phyloP scores from a whole-genome alignment of 2,888 invertebrate species.

The Pedicia rivosa region DNA sequence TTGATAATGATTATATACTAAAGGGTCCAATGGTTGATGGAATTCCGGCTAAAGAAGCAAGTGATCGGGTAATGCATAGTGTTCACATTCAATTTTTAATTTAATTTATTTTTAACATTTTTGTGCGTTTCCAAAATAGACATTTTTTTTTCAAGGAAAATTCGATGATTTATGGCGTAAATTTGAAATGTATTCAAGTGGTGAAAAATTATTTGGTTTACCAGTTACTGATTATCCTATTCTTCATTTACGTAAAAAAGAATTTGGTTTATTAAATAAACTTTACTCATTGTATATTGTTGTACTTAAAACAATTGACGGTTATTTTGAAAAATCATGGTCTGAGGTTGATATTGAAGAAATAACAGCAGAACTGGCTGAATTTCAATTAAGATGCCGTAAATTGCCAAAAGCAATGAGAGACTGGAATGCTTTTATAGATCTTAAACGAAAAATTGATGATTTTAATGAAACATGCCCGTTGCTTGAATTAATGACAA shows the following conservation, averaged over 20 bases:
- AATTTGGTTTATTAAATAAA: constrained; percentile 69
- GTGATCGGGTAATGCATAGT: constrained; percentile 43
- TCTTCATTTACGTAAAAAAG: constrained; percentile 61
- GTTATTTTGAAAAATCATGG: constrained; percentile 77
- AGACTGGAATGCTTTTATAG: constrained; percentile 76
- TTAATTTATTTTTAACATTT: constrained; percentile 10
- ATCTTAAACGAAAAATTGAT: constrained; percentile 75
- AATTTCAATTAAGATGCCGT: constrained; percentile 73
- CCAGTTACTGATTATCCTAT: constrained; percentile 70
- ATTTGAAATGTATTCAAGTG: constrained; percentile 67
- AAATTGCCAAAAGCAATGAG: constrained; percentile 72
- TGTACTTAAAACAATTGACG: constrained; percentile 73
- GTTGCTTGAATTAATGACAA: constrained; percentile 72
- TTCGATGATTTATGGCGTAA: constrained; percentile 73
- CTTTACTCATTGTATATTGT: constrained; percentile 61
- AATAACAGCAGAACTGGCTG: constrained; percentile 61
- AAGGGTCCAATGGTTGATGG: constrained; percentile 77
- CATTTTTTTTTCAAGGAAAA: constrained; percentile 56
- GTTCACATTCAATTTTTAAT: not conserved
- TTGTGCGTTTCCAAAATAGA: too few species aligned
- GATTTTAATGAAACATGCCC: constrained; percentile 83
- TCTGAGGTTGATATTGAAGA: constrained; percentile 64
- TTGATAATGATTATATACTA: constrained; percentile 54
- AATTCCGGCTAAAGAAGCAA: constrained; percentile 70
- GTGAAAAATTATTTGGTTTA: constrained; percentile 72